A percentile compares a stretch with the other conserved stretches of the same genome.
Conservation (phyloP, 2,113 vertebrate species). For the Ailuropoda melanoleuca region DNA sequence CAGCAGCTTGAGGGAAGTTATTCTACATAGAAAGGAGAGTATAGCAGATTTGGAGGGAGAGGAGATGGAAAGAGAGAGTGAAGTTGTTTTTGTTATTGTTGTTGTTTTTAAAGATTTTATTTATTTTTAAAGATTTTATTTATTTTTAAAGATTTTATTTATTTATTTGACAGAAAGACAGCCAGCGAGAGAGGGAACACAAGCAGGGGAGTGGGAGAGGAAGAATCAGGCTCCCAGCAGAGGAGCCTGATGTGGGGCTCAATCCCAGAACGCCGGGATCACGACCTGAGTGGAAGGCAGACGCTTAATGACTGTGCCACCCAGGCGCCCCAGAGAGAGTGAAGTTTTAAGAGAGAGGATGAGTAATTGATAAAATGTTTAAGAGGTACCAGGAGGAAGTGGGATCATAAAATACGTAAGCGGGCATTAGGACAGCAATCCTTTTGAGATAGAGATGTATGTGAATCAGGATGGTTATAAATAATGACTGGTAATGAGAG, state of each 20-base stretch:
- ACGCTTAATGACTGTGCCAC: no score
- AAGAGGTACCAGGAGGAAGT: background rate
- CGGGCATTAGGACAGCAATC: background rate
- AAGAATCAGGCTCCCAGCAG: no score
- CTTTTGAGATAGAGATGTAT: background rate
- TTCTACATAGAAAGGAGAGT: background rate
- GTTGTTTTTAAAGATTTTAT: no score
- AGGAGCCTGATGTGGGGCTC: no score
- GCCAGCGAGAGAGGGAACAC: no score
- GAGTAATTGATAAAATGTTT: background rate
- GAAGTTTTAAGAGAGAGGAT: background rate
- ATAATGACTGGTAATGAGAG: background rate
- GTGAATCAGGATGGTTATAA: background rate
- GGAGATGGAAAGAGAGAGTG: background rate
- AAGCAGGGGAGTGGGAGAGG: no score
- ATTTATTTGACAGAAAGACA: no score
- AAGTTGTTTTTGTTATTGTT: background rate
- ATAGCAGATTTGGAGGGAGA: background rate
- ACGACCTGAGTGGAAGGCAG: no score
- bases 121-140: no score
- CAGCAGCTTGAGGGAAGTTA: background rate
- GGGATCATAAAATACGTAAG: background rate
- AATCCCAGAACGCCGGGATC: no score
- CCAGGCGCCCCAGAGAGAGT: background rate
- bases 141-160: no score